Evolutionary conservation across 2,797 vertebrate genomes (phyloP).

Genomic region (Eidolon dupreanum): DNA sequence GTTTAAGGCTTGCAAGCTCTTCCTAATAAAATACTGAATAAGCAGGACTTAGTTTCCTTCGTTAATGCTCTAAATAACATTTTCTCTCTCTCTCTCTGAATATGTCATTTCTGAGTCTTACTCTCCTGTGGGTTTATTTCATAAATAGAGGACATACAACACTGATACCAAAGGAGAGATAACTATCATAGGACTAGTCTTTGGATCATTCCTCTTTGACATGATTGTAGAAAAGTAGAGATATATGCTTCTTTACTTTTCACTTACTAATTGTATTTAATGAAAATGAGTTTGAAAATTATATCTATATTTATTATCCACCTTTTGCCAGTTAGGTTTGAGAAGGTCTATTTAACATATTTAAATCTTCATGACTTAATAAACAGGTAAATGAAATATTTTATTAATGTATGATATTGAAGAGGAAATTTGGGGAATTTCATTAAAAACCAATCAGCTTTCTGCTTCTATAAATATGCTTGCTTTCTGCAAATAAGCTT

Average conservation of each 20-base stretch:
- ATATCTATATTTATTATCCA: not conserved
- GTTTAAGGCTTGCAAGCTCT: not conserved
- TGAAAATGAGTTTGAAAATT: not conserved
- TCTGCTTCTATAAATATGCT: too few species aligned
- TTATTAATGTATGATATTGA: not conserved
- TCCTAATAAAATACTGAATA: slow-evolving; percentile 23
- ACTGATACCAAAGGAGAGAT: not conserved
- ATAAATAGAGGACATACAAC: not conserved
- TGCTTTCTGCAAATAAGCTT: too few species aligned
- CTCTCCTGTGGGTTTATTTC: not conserved
- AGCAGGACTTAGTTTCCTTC: not conserved
- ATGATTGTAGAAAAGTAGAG: not conserved
- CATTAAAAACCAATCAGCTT: too few species aligned
- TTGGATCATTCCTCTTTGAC: not conserved
- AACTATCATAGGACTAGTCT: not conserved
- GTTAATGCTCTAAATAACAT: not conserved
- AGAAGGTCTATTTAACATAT: not conserved
- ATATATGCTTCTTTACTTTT: not conserved
- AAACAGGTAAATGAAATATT: not conserved
- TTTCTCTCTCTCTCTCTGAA: not conserved
- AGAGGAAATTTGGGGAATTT: too few species aligned
- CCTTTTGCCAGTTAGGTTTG: not conserved
- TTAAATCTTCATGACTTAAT: slow-evolving; percentile 8
- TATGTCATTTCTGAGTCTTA: not conserved
- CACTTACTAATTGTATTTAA: not conserved